These are phyloP conservation scores for Propithecus deckenii DNA, from an alignment of 2,797 vertebrate genomes.

Conservation along the genomic window DNA sequence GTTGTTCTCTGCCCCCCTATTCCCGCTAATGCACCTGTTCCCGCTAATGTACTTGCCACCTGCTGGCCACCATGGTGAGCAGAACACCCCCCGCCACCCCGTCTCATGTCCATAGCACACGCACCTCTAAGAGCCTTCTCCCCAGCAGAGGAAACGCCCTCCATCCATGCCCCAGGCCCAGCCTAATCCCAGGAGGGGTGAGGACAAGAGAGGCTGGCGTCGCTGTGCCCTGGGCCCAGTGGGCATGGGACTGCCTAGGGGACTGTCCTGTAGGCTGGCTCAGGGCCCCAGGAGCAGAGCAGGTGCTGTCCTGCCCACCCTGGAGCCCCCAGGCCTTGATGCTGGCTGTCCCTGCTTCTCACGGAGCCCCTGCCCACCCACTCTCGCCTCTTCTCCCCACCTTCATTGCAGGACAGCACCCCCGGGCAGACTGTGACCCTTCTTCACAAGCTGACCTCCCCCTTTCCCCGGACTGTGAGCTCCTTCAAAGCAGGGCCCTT, in stretches of 20 bases:
- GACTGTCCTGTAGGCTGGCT: background rate
- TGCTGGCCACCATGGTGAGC: too few species aligned
- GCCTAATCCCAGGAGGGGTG: background rate
- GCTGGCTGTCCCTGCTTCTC: background rate
- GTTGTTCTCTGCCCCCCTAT: rapidly evolving
- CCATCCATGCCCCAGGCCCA: rapidly evolving
- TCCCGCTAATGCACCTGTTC: background rate
- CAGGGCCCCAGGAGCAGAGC: background rate
- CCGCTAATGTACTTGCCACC: background rate
- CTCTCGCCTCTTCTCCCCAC: background rate
- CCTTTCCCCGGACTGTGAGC: background rate
- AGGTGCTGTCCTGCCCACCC: rapidly evolving
- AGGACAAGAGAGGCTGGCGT: too few species aligned
- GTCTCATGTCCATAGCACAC: background rate
- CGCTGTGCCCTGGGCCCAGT: too few species aligned
- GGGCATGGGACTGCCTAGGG: background rate
- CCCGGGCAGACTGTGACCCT: background rate
- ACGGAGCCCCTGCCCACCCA: background rate
- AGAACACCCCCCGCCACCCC: background rate
- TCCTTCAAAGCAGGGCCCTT: background rate
- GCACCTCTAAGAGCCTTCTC: background rate
- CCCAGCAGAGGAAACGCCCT: background rate
- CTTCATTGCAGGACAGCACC: background rate
- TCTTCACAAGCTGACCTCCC: background rate
- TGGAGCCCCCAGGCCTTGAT: background rate